A percentile compares a stretch with the other conserved stretches of the same genome.
These are phyloP conservation scores for Toxonevra muliebris DNA, from an alignment of 2,888 invertebrate species.

Conservation along the genomic window DNA sequence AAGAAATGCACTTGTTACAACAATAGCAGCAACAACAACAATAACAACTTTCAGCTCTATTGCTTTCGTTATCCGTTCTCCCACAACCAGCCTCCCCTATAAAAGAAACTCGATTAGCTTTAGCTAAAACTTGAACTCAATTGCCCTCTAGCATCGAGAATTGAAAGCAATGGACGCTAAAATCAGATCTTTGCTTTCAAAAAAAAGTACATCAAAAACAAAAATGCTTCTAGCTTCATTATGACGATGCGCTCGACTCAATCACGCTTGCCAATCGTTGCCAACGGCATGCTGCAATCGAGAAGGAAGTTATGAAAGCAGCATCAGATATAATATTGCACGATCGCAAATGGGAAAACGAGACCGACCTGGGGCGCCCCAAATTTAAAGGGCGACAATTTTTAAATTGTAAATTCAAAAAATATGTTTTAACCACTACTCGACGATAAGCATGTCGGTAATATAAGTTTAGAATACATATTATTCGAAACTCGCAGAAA, in stretches of 20 bases:
- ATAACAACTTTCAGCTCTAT: background rate
- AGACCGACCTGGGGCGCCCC: too few relatives aligned
- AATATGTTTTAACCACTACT: too few relatives aligned
- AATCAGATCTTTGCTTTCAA: background rate
- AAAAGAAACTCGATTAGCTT: background rate
- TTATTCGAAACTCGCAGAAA: too few relatives aligned
- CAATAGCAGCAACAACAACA: background rate
- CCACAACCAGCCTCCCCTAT: too few relatives aligned
- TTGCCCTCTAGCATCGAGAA: conserved; percentile 16
- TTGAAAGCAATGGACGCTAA: conserved; percentile 2
- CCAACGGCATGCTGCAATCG: background rate
- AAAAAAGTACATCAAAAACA: conserved; percentile 13
- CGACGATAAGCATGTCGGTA: too few relatives aligned
- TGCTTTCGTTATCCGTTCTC: too few relatives aligned
- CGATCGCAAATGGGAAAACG: conserved; percentile 21
- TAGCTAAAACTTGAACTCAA: conserved; percentile 18
- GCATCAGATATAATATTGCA: conserved; percentile 22
- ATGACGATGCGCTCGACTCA: background rate
- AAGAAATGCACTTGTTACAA: background rate
- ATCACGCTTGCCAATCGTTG: background rate
- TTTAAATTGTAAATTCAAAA: too few relatives aligned
- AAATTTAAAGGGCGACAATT: too few relatives aligned
- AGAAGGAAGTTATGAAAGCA: background rate
- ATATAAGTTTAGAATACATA: too few relatives aligned
- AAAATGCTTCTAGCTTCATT: conserved; percentile 15